Evolutionary conservation across 2,888 invertebrate genomes (phyloP), one percentile per base, ranked within the genome.

Genomic region (Latheticus oryzae): DNA sequence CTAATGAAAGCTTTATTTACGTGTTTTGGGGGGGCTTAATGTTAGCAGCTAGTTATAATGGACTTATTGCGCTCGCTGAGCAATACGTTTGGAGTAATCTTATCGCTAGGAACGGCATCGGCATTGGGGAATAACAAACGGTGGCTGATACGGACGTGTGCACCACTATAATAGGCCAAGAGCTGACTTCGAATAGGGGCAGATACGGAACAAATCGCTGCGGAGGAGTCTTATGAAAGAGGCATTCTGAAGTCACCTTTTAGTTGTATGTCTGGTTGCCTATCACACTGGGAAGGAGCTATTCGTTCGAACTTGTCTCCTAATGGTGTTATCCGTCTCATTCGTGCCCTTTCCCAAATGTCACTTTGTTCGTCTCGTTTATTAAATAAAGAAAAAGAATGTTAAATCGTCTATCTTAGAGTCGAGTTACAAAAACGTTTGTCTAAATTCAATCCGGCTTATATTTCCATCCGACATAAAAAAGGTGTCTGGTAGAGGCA

Each of bases 401-500:
- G n/a, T n/a, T n/a, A n/a, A n/a, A n/a, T n/a, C n/a, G n/a, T n/a
- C n/a, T n/a, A n/a, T n/a, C n/a, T n/a, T n/a, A n/a, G n/a, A n/a
- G n/a, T n/a, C n/a, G 32, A 9, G 33, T 32, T 8, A 32, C 32
- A 62, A 65, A 65, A 63, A 58, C 62, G 67, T 61, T 66, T 65
- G 62, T 63, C 61, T 66, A 40, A 54, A 60, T 54, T 58, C 57
- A 64, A 68, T 66, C 66, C 61, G 65, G 66, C 59, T 66, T 63
- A 67, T 64, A 63, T 63, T 64, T 64, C 56, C 53, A 61, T 64
- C 62, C 62, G 63, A 66, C 60, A 63, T 64, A 65, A 67, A 66
- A 69, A 69, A 63, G 58, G 65, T 67, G 64, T 64, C 60, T 66
- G 72, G 65, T 65, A 67, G 66, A 65, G 68, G 54, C 65, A 61